Percentiles rank a stretch among this genome's conserved stretches.
Conservation (phyloP, 2,113 vertebrate species). For the Thunnus maccoyii region DNA sequence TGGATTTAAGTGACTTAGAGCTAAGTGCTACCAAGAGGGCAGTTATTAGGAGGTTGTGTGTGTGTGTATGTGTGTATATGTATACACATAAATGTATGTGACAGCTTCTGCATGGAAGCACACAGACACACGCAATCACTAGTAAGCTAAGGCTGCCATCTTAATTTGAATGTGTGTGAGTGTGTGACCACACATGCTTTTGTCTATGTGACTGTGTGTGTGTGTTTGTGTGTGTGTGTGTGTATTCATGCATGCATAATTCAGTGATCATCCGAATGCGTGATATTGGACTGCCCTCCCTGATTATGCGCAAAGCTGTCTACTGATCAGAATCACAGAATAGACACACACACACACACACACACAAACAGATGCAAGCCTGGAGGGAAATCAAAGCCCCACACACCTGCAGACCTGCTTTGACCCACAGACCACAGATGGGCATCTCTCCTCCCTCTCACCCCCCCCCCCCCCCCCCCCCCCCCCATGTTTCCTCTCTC, state of each 20-base stretch:
- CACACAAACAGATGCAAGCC: slow-evolving; percentile 61
- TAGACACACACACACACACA: slow-evolving; percentile 37
- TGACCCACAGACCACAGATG: slow-evolving; percentile 78
- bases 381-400: slow-evolving; percentile 79
- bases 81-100: slow-evolving; percentile 19
- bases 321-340: slow-evolving; percentile 72
- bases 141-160: slow-evolving; percentile 23
- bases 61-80: background rate
- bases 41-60: slow-evolving; percentile 5
- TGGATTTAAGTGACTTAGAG: slow-evolving; percentile 30
- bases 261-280: slow-evolving; percentile 63
- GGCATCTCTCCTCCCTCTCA: slow-evolving; percentile 60
- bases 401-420: slow-evolving; percentile 78
- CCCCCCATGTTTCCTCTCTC: slow-evolving; percentile 27
- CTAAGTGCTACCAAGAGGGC: slow-evolving; percentile 5
- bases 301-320: slow-evolving; percentile 78
- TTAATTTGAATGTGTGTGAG: slow-evolving; percentile 40
- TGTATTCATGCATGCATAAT: slow-evolving; percentile 66
- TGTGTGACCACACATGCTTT: slow-evolving; percentile 10
- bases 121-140: slow-evolving; percentile 17
- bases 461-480: background rate
- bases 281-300: slow-evolving; percentile 67
- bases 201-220: slow-evolving; percentile 16
- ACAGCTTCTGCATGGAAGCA: slow-evolving; percentile 31
- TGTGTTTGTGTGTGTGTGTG: slow-evolving; percentile 8